A percentile compares a stretch with the other conserved stretches of the same genome.
Evolutionary conservation across 2,113 vertebrate genomes (phyloP).

Genomic region (Castor canadensis): DNA sequence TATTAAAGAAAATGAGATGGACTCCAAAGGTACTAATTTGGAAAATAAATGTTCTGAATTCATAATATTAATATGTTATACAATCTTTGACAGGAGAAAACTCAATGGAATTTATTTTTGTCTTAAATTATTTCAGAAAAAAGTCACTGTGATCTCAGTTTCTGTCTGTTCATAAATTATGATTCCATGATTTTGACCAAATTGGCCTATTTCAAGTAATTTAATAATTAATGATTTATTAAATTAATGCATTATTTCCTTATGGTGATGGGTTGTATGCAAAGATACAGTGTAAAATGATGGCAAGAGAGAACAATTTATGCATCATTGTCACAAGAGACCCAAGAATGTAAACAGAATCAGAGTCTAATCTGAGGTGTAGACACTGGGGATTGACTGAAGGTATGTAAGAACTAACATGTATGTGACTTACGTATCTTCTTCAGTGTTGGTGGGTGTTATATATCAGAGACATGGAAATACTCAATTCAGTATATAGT

Average conservation of each 20-base stretch:
- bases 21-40: not conserved
- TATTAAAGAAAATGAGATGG: slow-evolving; percentile 23
- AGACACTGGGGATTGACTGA: not conserved
- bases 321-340: not conserved
- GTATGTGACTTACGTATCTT: not conserved
- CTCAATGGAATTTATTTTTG: not conserved
- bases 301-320: not conserved
- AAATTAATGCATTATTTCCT: not conserved
- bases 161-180: not conserved
- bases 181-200: not conserved
- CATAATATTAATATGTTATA: not conserved
- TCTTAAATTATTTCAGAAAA: slow-evolving; percentile 3
- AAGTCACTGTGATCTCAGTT: not conserved
- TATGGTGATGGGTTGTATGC: not conserved
- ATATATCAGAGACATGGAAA: slow-evolving; percentile 14
- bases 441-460: not conserved
- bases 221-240: not conserved
- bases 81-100: not conserved
- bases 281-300: not conserved
- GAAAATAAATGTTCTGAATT: slow-evolving; percentile 3
- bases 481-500: not conserved
- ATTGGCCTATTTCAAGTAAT: not conserved
- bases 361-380: not conserved
- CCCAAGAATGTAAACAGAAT: not conserved
- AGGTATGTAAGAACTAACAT: not conserved